Conservation (phyloP, 2,888 invertebrate species). For the Phragmatobia fuliginosa region DNA sequence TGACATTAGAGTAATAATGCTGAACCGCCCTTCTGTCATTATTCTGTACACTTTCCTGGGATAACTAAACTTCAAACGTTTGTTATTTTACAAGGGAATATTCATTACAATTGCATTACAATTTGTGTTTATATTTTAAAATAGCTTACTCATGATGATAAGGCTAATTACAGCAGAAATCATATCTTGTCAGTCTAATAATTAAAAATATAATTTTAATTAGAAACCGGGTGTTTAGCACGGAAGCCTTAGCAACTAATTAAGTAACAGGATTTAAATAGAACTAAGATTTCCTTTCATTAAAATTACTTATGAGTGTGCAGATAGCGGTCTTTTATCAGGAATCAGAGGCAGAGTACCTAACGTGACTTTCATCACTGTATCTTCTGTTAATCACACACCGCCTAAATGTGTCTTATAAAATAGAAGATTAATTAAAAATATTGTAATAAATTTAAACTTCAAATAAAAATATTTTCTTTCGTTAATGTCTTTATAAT, state of each 20-base stretch:
- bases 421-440: background rate
- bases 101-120: conserved; percentile 68
- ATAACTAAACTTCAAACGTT: conserved; percentile 70
- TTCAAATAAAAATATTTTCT: background rate
- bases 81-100: conserved; percentile 68
- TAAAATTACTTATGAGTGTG: conserved; percentile 54
- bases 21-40: conserved; percentile 83
- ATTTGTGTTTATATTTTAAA: conserved; percentile 40
- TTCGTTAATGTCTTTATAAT: background rate
- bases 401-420: too few relatives aligned
- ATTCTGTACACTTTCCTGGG: conserved; percentile 79
- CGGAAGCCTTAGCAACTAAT: conserved; percentile 49
- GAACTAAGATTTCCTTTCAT: conserved; percentile 56
- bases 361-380: conserved; percentile 38
- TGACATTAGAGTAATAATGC: conserved; percentile 83
- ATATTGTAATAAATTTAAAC: background rate
- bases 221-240: conserved; percentile 50
- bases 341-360: conserved; percentile 52
- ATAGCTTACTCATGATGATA: conserved; percentile 34
- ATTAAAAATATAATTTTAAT: conserved; percentile 47
- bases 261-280: conserved; percentile 54
- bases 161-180: conserved; percentile 26
- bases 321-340: conserved; percentile 46
- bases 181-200: conserved; percentile 36
- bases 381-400: background rate